Conservation (phyloP, 2,888 invertebrate genomes). For the Gastracanthus pulcherrimus region DNA sequence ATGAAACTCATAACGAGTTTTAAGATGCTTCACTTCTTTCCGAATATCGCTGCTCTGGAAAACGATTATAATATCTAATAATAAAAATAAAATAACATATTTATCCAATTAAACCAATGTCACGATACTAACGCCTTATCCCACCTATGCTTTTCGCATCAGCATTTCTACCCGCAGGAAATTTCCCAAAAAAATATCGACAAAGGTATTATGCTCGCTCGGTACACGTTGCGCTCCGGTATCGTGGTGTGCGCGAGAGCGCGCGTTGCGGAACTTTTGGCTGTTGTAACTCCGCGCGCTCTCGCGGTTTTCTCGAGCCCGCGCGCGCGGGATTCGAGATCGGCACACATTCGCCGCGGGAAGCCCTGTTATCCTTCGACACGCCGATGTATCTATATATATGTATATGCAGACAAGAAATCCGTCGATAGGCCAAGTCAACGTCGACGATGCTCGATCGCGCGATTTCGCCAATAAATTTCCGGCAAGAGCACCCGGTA, state of each 20-base stretch:
- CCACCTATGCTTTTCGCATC: no score
- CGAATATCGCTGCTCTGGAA: no score
- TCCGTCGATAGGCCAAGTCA: constrained; percentile 41
- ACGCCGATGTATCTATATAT: background rate
- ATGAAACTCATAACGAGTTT: no score
- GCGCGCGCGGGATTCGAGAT: no score
- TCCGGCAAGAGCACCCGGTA: constrained; percentile 55
- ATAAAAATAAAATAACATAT: no score
- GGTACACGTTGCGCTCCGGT: no score
- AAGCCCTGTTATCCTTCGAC: constrained; percentile 53
- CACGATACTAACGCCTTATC: no score
- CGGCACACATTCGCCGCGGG: constrained; percentile 52
- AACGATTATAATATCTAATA: no score
- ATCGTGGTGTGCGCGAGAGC: background rate
- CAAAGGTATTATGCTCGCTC: background rate
- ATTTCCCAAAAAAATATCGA: background rate
- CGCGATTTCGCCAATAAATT: constrained; percentile 59
- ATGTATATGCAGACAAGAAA: background rate
- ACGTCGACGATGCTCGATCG: constrained; percentile 51
- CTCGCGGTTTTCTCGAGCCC: background rate
- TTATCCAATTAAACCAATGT: no score
- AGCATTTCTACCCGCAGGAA: no score
- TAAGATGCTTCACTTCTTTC: no score
- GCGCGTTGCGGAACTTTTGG: constrained; percentile 28
- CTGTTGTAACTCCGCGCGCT: background rate